Evolutionary conservation across 2,113 vertebrate genomes (phyloP), one percentile per base, ranked within the genome.

Genomic region (Lutjanus erythropterus): DNA sequence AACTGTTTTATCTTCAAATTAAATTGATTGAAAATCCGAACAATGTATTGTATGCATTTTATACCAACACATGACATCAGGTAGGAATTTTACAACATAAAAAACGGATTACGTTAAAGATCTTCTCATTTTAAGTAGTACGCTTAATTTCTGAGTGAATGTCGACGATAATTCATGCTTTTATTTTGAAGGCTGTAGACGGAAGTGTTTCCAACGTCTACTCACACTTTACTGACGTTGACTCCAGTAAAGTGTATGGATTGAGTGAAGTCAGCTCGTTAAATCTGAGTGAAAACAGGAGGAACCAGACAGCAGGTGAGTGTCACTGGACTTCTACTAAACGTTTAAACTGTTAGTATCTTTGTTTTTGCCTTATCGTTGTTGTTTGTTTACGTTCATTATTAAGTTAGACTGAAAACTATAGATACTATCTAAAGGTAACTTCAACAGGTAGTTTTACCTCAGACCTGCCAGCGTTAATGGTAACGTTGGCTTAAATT

Each of bases 101-200:
- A 1, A 52, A 23, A 12, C 0, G 0, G 0, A 50, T 3, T 23
- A 3, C 0, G 3, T 35, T 14, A 23, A 33, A 21, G 1, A 44
- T 44, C 2, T 18, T 6, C 2, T 5, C 0, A 9, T 9, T 61
- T 27, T 0, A 12, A 1, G 29, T 46, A 19, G 0, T 19, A 14
- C 5, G 9, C 9, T 9, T 46, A n/a, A 1, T 16, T 25, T 0
- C 8, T 1, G 8, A 1, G 2, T 39, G 1, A 50, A 7, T 0
- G 1, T 42, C 0, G 2, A 9, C 9, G n/a, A 19, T 9, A 1
- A 4, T 0, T 0, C 0, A 4, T 18, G 19, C 18, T 73, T 71
- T 86, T 78, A 73, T 42, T 78, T 33, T 83, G 73, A 78, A 80
- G 33, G 16, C 5, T 2, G 0, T 0, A 0, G 2, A 41, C 84